Evolutionary conservation across 2,113 vertebrate species (phyloP), one percentile per base, ranked within the genome.

Genomic region (Lutjanus erythropterus): DNA sequence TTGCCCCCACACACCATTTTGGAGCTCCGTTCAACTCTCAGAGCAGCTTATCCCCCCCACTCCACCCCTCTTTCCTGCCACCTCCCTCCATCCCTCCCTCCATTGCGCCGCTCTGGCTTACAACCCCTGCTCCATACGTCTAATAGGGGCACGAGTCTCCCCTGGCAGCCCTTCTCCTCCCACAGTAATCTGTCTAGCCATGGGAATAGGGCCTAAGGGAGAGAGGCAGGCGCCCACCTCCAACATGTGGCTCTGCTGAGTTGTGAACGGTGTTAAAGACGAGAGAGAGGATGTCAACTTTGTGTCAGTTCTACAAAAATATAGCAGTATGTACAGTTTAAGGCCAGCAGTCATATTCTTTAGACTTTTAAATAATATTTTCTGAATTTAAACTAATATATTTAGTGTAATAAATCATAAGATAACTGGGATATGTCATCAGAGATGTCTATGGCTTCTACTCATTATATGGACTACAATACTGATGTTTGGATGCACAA

Each of bases 1-100:
- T 92, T 90, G 88, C 93, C 93, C 92, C 93, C 90, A 86, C 89
- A 80, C 91, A 90, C 90, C 92, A 86, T 93, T 93, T 92, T 94
- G 87, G 92, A 89, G 89, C 91, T 60, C 60, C 59, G 87, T 85
- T 90, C 80, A 92, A 92, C 81, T 89, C 93, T 93, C 93, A 87
- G 83, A 91, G 90, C 91, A 92, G 90, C 91, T 93, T 93, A 94
- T 89, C 88, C 89, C 86, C 89, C 83, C 88, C 83, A 52, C 69
- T 80, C 65, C 75, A 75, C 85, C 84, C 88, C 83, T 75, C 83
- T 83, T 87, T 79, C 84, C 86, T 86, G 86, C 88, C 87, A 83
- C 86, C 83, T 71, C 90, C 87, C 89, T 90, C 85, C 84, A 88
- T 71, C 86, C 75, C 80, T 84, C 56, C 80, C 80, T 79, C 88